Evolutionary conservation across 2,888 invertebrate genomes (phyloP).

Genomic region (Caenorhabditis plicata): DNA sequence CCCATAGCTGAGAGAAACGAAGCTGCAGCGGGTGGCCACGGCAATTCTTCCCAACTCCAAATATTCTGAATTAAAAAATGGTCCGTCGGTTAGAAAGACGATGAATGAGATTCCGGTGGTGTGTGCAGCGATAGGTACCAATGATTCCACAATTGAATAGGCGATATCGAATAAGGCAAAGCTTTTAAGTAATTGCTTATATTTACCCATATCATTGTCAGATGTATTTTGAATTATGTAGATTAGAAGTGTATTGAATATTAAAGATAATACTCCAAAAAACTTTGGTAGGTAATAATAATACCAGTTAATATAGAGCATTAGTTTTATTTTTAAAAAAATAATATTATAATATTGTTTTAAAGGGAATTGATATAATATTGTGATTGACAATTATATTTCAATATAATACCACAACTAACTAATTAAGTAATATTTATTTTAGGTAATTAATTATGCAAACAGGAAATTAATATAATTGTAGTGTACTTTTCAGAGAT

Average conservation of each 20-base stretch:
- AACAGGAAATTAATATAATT: no score
- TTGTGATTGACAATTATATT: no score
- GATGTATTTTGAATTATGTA: conserved; percentile 10
- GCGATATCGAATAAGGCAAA: conserved; percentile 24
- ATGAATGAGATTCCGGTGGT: conserved; percentile 23
- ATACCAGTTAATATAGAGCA: conserved; percentile 22
- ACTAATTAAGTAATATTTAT: no score
- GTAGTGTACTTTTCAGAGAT: no score
- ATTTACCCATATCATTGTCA: conserved; percentile 12
- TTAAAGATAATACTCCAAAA: conserved; percentile 15
- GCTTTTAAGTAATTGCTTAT: conserved; percentile 14
- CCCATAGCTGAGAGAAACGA: conserved; percentile 19
- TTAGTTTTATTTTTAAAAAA: no score
- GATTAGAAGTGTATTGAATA: conserved; percentile 12
- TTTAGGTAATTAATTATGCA: no score
- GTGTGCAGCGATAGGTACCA: conserved; percentile 23
- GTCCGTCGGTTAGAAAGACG: conserved; percentile 19
- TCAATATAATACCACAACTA: no score
- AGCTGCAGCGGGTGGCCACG: conserved; percentile 17
- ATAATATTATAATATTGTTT: no score
- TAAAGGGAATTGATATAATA: no score
- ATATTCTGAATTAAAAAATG: conserved; percentile 9
- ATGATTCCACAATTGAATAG: conserved; percentile 14
- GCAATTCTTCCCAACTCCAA: conserved; percentile 8
- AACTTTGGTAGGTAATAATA: conserved; percentile 20